Percentiles rank a stretch among this genome's conserved stretches.
Evolutionary conservation across 2,113 vertebrate species (phyloP).

Genomic region (Caracal caracal): DNA sequence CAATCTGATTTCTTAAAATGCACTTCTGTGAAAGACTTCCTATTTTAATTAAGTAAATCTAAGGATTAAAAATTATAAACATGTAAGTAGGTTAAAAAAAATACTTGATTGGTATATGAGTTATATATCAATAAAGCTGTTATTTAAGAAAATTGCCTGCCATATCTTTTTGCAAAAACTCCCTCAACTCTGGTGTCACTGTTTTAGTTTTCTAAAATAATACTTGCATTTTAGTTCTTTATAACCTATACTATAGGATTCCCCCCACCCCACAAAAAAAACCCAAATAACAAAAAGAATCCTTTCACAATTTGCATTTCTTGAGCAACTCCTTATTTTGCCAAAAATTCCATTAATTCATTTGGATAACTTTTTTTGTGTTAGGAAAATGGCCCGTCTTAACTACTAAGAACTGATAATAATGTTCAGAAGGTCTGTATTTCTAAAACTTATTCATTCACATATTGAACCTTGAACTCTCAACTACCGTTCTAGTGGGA

Average conservation of each 20-base stretch:
- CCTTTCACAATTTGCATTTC: neutral
- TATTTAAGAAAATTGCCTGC: neutral
- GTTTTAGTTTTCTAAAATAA: slow-evolving; percentile 29
- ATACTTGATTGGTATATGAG: neutral
- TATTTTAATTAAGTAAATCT: slow-evolving; percentile 9
- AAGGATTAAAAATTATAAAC: slow-evolving; percentile 39
- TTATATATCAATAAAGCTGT: slow-evolving; percentile 1
- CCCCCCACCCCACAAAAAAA: neutral
- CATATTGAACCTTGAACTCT: slow-evolving; percentile 4
- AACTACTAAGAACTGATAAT: neutral
- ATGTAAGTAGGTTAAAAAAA: neutral
- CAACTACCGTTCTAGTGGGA: slow-evolving; percentile 7
- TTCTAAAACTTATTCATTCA: slow-evolving; percentile 50
- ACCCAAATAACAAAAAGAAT: neutral
- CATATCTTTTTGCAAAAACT: neutral
- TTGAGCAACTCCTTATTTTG: slow-evolving; percentile 35
- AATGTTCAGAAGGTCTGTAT: neutral
- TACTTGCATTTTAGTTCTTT: slow-evolving; percentile 47
- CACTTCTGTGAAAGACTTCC: slow-evolving; percentile 1
- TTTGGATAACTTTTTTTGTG: neutral
- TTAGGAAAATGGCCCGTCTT: slow-evolving; percentile 28
- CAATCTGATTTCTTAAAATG: slow-evolving; percentile 30
- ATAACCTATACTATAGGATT: neutral
- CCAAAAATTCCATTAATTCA: slow-evolving; percentile 25
- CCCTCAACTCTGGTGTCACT: neutral